Evolutionary conservation across 2,113 vertebrate species (phyloP).

Genomic region (Acinonyx jubatus): DNA sequence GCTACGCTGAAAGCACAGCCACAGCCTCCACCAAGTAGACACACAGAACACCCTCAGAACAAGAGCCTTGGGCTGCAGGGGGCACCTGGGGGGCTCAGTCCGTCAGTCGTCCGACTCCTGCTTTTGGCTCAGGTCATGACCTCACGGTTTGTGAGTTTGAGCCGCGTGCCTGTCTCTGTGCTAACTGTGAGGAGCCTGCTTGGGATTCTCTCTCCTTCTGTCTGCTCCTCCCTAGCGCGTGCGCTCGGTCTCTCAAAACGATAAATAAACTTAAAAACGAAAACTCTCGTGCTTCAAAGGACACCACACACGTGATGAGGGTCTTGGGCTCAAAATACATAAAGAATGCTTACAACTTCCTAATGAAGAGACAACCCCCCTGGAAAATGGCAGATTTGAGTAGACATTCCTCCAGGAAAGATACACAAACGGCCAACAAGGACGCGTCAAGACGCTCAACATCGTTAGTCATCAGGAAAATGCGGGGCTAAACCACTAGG

Average conservation of each 20-base stretch:
- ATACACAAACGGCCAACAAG: fast-evolving
- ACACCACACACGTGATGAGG: neutral
- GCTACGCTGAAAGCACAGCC: neutral
- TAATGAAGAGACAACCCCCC: neutral
- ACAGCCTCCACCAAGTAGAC: neutral
- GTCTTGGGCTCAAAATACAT: neutral
- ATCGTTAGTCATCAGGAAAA: too few relatives aligned
- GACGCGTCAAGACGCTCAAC: fast-evolving
- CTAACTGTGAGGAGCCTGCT: too few relatives aligned
- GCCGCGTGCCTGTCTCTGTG: too few relatives aligned
- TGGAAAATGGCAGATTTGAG: fast-evolving
- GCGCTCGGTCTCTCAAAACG: too few relatives aligned
- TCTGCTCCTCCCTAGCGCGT: too few relatives aligned
- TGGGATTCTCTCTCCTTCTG: too few relatives aligned
- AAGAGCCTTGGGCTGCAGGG: neutral
- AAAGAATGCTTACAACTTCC: neutral
- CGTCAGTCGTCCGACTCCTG: too few relatives aligned
- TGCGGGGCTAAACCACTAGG: neutral
- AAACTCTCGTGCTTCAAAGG: neutral
- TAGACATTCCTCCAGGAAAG: neutral
- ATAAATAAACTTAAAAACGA: too few relatives aligned
- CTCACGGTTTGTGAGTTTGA: too few relatives aligned
- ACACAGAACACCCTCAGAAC: fast-evolving
- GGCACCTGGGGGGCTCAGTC: too few relatives aligned
- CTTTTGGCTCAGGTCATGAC: too few relatives aligned